These are phyloP conservation scores for Edolisoma coerulescens DNA, from an alignment of 2,113 vertebrate species.

Conservation along the genomic window DNA sequence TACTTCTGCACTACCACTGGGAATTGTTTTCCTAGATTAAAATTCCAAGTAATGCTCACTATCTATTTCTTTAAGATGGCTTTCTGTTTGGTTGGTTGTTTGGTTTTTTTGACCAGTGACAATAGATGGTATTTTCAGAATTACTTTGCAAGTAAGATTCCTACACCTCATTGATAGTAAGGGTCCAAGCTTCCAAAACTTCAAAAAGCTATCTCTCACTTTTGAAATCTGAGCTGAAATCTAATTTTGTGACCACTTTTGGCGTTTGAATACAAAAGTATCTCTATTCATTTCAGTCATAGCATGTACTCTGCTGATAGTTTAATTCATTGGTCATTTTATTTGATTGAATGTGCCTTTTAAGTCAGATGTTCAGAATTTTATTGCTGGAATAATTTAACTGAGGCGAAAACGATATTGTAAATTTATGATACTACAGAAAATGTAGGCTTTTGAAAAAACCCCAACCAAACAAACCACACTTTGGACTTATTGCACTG, in stretches of 20 bases:
- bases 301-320: neutral
- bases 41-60: neutral
- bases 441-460: neutral
- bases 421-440: neutral
- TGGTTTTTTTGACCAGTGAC: neutral
- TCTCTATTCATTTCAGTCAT: neutral
- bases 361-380: neutral
- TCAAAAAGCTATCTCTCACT: neutral
- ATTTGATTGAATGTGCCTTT: neutral
- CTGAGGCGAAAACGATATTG: neutral
- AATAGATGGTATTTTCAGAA: neutral
- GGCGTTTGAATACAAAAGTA: neutral
- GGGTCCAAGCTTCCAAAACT: neutral
- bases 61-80: neutral
- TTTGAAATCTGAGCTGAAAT: neutral
- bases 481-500: neutral
- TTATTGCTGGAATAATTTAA: neutral
- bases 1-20: neutral
- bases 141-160: neutral
- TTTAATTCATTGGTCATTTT: neutral
- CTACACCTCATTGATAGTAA: neutral
- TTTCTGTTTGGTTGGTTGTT: neutral
- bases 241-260: neutral
- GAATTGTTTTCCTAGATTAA: neutral
- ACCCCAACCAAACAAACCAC: neutral